Percentiles rank a stretch among this genome's conserved stretches.
Conservation (phyloP, 2,797 vertebrate species). For the Aphelocoma californica region DNA sequence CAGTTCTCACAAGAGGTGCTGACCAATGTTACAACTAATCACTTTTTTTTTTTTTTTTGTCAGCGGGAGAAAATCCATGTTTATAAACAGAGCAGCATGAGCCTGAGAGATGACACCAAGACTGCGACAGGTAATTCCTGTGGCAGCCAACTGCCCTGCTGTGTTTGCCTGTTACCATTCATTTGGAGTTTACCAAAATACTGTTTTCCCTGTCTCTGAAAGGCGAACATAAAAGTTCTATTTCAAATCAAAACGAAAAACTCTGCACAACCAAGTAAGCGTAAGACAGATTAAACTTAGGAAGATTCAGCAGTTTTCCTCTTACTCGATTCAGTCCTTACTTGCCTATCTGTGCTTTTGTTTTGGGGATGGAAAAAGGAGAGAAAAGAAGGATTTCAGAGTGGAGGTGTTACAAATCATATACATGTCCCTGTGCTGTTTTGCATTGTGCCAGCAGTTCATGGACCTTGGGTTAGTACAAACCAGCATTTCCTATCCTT, state of each 20-base stretch:
- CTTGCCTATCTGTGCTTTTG: neutral
- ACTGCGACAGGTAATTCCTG: neutral
- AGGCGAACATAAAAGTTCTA: neutral
- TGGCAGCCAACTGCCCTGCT: neutral
- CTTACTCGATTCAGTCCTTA: neutral
- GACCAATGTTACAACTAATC: neutral
- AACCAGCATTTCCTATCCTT: neutral
- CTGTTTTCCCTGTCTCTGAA: neutral
- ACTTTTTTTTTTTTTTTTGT: no score
- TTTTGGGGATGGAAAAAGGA: neutral
- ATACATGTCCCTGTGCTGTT: neutral
- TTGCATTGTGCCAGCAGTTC: neutral
- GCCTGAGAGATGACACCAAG: accelerated
- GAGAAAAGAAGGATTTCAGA: neutral
- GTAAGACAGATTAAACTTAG: neutral
- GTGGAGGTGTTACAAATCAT: neutral
- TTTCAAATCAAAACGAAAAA: neutral
- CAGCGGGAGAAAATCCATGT: neutral
- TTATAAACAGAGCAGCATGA: neutral
- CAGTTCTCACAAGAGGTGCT: neutral
- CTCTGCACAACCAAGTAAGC: neutral
- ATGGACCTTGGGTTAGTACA: neutral
- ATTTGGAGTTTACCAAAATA: neutral
- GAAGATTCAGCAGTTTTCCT: neutral
- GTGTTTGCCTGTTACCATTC: neutral